Percentiles rank a stretch among this genome's conserved stretches.
phyloP scores from a whole-genome alignment of 2,888 invertebrate species.

The Acleris literana region DNA sequence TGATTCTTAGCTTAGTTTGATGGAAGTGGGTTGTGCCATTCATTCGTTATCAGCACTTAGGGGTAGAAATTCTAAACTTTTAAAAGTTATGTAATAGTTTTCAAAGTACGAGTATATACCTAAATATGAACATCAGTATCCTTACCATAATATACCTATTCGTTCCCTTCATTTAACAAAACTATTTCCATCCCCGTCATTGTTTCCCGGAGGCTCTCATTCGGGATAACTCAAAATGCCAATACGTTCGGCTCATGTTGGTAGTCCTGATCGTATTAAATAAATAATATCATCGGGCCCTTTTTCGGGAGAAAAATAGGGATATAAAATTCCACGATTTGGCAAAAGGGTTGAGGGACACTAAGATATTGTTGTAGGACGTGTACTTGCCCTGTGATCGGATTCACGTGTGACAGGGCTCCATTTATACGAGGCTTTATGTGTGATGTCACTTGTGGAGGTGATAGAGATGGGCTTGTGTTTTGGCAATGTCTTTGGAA shows the following conservation, averaged over 20 bases:
- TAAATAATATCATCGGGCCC: conserved; percentile 37
- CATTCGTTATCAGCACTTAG: too few relatives aligned
- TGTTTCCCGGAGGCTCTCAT: conserved; percentile 27
- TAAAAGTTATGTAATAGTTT: not conserved
- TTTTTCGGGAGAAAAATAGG: conserved; percentile 30
- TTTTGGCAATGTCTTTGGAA: too few relatives aligned
- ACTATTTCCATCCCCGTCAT: conserved; percentile 1
- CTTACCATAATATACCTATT: not conserved
- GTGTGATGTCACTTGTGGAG: not conserved
- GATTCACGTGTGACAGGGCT: not conserved
- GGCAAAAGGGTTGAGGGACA: conserved; percentile 35
- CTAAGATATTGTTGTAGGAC: conserved; percentile 33
- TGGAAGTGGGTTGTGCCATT: too few relatives aligned
- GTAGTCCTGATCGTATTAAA: conserved; percentile 37
- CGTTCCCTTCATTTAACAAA: not conserved
- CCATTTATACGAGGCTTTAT: not conserved
- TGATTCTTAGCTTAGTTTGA: too few relatives aligned
- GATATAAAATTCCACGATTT: conserved; percentile 38
- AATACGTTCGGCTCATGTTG: conserved; percentile 29
- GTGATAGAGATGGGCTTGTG: too few relatives aligned
- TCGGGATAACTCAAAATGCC: conserved; percentile 30
- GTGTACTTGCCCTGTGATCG: conserved; percentile 24
- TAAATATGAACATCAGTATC: not conserved
- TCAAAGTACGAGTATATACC: not conserved
- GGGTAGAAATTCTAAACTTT: too few relatives aligned